Conservation (phyloP, 1,140 invertebrate species). For the Temnothorax curvispinosus region DNA sequence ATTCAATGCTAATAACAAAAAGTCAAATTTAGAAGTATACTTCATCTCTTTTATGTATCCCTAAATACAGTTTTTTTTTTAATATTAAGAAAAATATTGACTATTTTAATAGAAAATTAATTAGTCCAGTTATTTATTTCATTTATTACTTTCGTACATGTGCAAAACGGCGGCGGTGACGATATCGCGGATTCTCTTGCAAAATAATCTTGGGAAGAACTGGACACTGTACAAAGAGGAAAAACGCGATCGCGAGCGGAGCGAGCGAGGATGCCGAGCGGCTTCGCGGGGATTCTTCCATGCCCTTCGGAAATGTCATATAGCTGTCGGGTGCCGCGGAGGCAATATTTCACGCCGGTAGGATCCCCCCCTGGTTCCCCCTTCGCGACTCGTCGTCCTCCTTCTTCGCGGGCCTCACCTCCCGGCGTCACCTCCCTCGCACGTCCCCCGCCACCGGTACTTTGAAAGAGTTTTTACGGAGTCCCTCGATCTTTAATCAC, state of each 20-base stretch:
- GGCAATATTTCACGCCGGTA: conserved; percentile 77
- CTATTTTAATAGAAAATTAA: neutral
- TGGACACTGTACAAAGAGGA: conserved; percentile 6
- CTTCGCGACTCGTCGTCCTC: conserved; percentile 38
- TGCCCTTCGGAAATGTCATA: conserved; percentile 83
- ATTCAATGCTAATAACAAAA: neutral
- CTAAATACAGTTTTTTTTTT: neutral
- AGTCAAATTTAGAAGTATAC: neutral
- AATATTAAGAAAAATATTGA: neutral
- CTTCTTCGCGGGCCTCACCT: conserved; percentile 58
- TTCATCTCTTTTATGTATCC: neutral
- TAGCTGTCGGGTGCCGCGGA: conserved; percentile 81
- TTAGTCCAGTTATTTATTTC: neutral
- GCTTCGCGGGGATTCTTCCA: conserved; percentile 75
- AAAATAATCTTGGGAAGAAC: neutral
- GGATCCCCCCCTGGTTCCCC: conserved; percentile 41
- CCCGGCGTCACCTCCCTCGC: conserved; percentile 63
- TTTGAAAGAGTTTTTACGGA: conserved; percentile 84
- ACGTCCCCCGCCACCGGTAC: conserved; percentile 66
- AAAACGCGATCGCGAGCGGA: neutral
- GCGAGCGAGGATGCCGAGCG: conserved; percentile 8
- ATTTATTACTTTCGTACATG: neutral
- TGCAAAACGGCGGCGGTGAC: neutral
- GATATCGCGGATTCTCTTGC: neutral
- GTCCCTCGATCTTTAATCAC: conserved; percentile 85